Evolutionary conservation across 1,140 invertebrate species (phyloP).

Genomic region (Lasaia peninsularis): DNA sequence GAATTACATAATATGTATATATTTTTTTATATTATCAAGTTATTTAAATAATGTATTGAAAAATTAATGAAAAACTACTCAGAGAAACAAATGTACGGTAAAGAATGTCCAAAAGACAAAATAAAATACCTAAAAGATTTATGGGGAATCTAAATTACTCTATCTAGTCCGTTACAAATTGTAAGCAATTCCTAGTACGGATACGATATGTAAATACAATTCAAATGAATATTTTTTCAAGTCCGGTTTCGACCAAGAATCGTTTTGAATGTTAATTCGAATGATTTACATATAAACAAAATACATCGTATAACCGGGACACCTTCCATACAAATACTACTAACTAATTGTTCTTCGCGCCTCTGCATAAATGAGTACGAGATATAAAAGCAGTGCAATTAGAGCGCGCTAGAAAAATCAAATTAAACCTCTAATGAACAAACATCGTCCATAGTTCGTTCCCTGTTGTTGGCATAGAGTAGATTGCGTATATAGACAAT

Average conservation of each 20-base stretch:
- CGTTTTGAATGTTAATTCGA: slow-evolving; percentile 28
- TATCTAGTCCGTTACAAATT: background rate
- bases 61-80: no score
- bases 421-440: slow-evolving; percentile 72
- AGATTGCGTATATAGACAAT: slow-evolving; percentile 18
- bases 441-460: slow-evolving; percentile 51
- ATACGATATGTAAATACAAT: background rate
- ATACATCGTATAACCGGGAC: background rate
- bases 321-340: slow-evolving; percentile 36
- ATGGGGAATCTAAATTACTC: background rate
- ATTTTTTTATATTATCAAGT: no score
- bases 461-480: slow-evolving; percentile 33
- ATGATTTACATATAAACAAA: slow-evolving; percentile 25
- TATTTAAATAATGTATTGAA: no score
- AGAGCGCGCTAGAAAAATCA: slow-evolving; percentile 69
- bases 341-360: slow-evolving; percentile 49
- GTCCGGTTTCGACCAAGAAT: slow-evolving; percentile 7
- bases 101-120: background rate
- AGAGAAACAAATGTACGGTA: background rate
- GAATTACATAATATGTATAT: no score
- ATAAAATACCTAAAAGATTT: background rate
- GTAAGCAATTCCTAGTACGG: background rate
- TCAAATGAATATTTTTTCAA: slow-evolving; percentile 17
- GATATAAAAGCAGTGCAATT: slow-evolving; percentile 64
- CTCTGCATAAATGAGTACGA: slow-evolving; percentile 55